Conservation (phyloP, 2,888 invertebrate species). For the Sesia apiformis region DNA sequence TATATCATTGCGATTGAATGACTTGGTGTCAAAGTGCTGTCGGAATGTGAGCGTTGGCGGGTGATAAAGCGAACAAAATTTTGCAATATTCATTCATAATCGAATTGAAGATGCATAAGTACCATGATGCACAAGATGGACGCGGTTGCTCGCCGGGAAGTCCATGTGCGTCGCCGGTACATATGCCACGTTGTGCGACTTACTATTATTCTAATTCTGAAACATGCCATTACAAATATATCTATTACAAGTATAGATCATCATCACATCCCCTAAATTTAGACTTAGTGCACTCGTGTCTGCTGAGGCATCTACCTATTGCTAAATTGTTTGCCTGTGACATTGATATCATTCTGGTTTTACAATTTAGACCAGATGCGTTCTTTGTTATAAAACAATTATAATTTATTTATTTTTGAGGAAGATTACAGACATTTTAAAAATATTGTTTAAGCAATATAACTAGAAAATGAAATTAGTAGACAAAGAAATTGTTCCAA, state of each 20-base stretch:
- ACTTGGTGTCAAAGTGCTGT: no score
- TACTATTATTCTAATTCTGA: slow-evolving; percentile 45
- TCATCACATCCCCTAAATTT: slow-evolving; percentile 39
- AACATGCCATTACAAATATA: slow-evolving; percentile 28
- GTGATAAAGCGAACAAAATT: not conserved
- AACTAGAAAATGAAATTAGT: no score
- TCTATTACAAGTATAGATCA: slow-evolving; percentile 4
- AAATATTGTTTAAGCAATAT: no score
- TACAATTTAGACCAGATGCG: no score
- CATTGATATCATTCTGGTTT: no score
- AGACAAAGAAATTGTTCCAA: no score
- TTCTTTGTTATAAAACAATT: no score
- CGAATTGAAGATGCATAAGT: not conserved
- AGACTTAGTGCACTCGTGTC: slow-evolving; percentile 35
- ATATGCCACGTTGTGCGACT: slow-evolving; percentile 27
- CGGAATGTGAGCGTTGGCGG: no score
- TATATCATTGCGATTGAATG: no score
- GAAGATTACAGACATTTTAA: no score
- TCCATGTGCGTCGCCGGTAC: slow-evolving; percentile 37
- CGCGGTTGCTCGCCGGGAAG: slow-evolving; percentile 24
- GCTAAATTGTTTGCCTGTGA: no score
- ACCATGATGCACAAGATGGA: slow-evolving; percentile 44
- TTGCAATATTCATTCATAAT: not conserved
- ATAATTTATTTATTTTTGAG: no score
- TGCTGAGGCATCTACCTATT: not conserved